Evolutionary conservation across 2,797 vertebrate species (phyloP).

Genomic region (Helarctos malayanus): DNA sequence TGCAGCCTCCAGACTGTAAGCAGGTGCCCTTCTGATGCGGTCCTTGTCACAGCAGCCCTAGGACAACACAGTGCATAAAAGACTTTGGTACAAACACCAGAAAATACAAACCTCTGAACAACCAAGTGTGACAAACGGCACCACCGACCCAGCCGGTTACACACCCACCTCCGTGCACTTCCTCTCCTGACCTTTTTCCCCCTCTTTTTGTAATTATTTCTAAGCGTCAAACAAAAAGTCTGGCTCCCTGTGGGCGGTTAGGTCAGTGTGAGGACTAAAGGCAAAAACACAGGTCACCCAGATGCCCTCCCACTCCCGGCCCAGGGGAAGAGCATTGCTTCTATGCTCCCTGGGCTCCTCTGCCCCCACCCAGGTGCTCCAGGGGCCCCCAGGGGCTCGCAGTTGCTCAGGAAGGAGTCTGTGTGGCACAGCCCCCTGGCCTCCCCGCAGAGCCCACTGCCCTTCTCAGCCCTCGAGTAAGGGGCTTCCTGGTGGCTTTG

Average conservation of each 20-base stretch:
- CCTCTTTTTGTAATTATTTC: not conserved
- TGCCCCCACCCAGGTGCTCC: fast-evolving
- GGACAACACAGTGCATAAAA: not conserved
- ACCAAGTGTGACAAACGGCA: no score
- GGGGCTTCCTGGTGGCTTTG: not conserved
- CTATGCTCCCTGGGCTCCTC: fast-evolving
- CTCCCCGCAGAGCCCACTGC: not conserved
- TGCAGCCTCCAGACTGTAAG: not conserved
- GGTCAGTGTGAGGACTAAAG: not conserved
- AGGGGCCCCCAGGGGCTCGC: fast-evolving
- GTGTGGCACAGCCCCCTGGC: not conserved
- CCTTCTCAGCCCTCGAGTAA: not conserved
- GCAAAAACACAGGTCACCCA: not conserved
- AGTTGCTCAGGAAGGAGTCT: not conserved
- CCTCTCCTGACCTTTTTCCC: not conserved
- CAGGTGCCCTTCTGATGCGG: not conserved
- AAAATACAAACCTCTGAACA: no score
- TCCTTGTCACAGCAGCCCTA: not conserved
- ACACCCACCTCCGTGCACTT: fast-evolving
- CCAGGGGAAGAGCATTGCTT: fast-evolving
- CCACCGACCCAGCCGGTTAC: fast-evolving
- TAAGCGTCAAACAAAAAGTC: not conserved
- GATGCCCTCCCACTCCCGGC: fast-evolving
- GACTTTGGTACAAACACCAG: not conserved
- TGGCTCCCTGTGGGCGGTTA: no score